Evolutionary conservation across 2,888 invertebrate genomes (phyloP), one percentile per base, ranked within the genome.

Genomic region (Heliconius erato): DNA sequence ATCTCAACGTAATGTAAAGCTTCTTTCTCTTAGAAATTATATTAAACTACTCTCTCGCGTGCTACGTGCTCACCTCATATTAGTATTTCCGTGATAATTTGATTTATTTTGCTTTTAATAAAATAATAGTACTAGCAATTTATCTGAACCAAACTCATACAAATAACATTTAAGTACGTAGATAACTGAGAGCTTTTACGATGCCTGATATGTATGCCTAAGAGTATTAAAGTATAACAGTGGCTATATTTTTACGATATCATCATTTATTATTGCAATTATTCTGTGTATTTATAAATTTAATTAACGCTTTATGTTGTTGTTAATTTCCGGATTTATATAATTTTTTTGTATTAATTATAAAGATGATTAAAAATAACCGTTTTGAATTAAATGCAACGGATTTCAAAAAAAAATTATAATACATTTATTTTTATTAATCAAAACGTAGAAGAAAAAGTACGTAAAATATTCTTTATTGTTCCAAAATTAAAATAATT

Each of bases 1-100:
- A 83, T 83, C 81, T 82, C 35, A 54, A 35, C 81, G 84, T 85
- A 82, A 85, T 86, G 86, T 86, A 85, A 85, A 87, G 86, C 85
- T 87, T 84, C 83, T 86, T 86, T 85, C 82, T 86, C 81, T 81
- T 83, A 81, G 74, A 83, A 83, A 85, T 86, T 86, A 87, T 87
- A 84, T 86, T 87, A 89, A 90, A 91, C 86, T 89, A 87, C 89
- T 79, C 86, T 86, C 88, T 90, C 86, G 91, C 91, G 90, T 91
- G 91, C 89, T 86, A 89, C 90, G 90, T 89, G 90, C 85, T 86
- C 86, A 81, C 86, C 87, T 87, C 82, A 78, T 82, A 80, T 83
- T 83, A 84, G 82, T 83, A 90, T 89, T 89, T 89, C 86, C 88
- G 82, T 86, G 74, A 79, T 81, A 82, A 82, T 82, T 82, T 83